Conservation (phyloP, 2,797 vertebrate species). For the Leptodactylus fallax region DNA sequence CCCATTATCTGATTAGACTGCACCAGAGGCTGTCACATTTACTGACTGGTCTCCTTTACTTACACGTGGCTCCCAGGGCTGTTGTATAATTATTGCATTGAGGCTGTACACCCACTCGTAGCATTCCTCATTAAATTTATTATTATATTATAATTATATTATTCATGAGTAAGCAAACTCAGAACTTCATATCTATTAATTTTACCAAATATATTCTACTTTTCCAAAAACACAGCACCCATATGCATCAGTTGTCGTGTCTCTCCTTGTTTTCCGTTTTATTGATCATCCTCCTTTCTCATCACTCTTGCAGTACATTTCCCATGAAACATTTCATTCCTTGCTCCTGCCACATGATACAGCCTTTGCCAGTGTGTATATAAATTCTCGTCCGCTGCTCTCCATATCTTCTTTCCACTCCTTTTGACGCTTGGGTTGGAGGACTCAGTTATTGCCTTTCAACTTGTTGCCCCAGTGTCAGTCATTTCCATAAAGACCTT, state of each 20-base stretch:
- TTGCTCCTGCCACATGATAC: neutral
- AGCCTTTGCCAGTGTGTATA: slow-evolving; percentile 15
- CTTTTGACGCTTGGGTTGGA: neutral
- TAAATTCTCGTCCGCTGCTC: neutral
- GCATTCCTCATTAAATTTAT: no score
- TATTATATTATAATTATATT: no score
- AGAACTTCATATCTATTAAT: neutral
- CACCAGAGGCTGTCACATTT: slow-evolving; percentile 10
- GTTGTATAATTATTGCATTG: neutral
- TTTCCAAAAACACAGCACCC: neutral
- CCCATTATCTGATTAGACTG: neutral
- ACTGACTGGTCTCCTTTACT: neutral
- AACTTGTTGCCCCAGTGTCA: slow-evolving; percentile 28
- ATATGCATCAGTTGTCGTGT: neutral
- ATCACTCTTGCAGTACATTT: slow-evolving; percentile 14
- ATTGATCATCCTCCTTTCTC: neutral
- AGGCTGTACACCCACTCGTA: neutral
- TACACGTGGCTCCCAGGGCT: no score
- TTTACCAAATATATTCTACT: neutral
- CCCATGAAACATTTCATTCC: slow-evolving; percentile 10
- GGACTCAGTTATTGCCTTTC: slow-evolving; percentile 42
- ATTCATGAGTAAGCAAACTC: neutral
- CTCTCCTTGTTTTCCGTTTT: neutral
- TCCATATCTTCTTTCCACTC: slow-evolving; percentile 13
- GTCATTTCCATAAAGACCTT: slow-evolving; percentile 59